phyloP scores from a whole-genome alignment of 1,140 invertebrate species.

The Trichogramma pretiosum region DNA sequence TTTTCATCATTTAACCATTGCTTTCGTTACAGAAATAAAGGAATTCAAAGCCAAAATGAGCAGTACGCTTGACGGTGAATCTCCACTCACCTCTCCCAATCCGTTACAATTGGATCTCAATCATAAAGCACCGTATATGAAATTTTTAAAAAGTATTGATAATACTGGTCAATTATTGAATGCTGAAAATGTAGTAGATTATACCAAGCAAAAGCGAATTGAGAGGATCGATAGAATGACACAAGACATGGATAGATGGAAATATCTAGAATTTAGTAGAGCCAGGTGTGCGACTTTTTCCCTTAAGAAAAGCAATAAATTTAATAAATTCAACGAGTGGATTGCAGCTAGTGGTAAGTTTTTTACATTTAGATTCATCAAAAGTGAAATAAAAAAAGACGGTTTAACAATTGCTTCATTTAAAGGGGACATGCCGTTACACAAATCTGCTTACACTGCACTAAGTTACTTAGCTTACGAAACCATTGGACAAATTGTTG shows the following conservation, averaged over 20 bases:
- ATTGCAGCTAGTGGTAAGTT: constrained; percentile 34
- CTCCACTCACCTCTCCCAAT: too few species aligned
- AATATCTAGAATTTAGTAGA: constrained; percentile 43
- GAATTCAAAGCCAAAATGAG: constrained; percentile 31
- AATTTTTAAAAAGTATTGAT: constrained; percentile 33
- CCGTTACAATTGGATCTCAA: too few species aligned
- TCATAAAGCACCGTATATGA: constrained; percentile 26
- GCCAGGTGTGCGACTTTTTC: constrained; percentile 46
- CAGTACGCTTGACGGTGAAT: constrained; percentile 28
- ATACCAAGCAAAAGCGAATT: constrained; percentile 36
- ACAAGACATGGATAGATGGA: constrained; percentile 35
- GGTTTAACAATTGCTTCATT: constrained; percentile 20
- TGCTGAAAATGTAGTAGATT: constrained; percentile 28
- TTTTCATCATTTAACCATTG: constrained; percentile 1
- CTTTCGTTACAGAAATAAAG: constrained; percentile 32
- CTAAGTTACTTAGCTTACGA: constrained; percentile 59
- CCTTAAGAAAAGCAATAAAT: constrained; percentile 43
- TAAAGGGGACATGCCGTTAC: constrained; percentile 44
- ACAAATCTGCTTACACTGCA: constrained; percentile 46
- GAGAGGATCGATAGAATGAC: constrained; percentile 39
- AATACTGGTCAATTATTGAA: constrained; percentile 38
- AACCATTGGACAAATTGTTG: constrained; percentile 59
- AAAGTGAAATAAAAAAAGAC: neutral
- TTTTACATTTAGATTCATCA: constrained; percentile 7
- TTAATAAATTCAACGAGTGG: constrained; percentile 52